Evolutionary conservation across 2,113 vertebrate species (phyloP).

Genomic region (Cacatua alba): DNA sequence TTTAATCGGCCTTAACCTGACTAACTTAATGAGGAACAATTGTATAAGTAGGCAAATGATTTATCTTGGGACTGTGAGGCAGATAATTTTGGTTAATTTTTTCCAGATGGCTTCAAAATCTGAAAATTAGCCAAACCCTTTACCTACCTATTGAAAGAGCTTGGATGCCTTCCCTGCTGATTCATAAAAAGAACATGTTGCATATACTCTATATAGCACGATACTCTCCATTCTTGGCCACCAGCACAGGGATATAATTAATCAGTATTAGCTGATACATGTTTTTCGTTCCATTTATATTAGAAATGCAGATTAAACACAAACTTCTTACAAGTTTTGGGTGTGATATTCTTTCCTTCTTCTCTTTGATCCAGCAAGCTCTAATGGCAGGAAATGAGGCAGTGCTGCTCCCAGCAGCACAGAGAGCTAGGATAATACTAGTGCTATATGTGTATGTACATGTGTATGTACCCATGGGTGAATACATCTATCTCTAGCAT

Average conservation of each 20-base stretch:
- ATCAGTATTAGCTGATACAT: not conserved
- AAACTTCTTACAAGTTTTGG: not conserved
- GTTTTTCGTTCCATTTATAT: constrained; percentile 18
- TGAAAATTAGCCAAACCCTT: constrained; percentile 57
- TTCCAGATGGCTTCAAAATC: constrained; percentile 73
- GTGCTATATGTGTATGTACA: not conserved
- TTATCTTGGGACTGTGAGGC: constrained; percentile 78
- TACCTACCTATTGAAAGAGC: constrained; percentile 70
- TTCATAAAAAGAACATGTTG: constrained; percentile 24
- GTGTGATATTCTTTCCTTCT: not conserved
- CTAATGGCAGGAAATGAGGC: not conserved
- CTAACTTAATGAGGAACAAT: constrained; percentile 78
- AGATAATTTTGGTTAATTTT: constrained; percentile 79
- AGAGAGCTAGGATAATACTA: not conserved
- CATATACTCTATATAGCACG: not conserved
- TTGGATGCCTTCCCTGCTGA: constrained; percentile 20
- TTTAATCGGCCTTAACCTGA: constrained; percentile 73
- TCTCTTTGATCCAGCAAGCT: not conserved
- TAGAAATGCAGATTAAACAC: constrained; percentile 14
- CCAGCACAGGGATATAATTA: constrained; percentile 33
- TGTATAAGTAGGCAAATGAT: constrained; percentile 78
- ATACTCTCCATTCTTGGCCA: not conserved
- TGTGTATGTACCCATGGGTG: not conserved
- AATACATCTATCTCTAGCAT: not conserved
- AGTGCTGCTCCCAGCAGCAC: not conserved